These are phyloP conservation scores for Charanyca ferruginea DNA, from an alignment of 2,888 invertebrate genomes.

Conservation along the genomic window DNA sequence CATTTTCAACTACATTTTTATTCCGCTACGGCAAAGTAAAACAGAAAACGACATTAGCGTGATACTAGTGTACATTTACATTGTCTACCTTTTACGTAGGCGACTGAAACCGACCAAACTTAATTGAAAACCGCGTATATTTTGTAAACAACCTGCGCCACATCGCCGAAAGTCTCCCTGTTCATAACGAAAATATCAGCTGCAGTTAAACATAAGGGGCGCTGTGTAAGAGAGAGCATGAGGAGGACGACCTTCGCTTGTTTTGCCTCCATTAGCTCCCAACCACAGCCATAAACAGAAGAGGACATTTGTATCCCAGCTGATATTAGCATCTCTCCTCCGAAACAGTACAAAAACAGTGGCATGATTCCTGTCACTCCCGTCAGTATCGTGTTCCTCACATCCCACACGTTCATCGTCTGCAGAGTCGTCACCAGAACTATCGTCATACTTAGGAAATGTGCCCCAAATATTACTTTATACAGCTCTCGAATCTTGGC, in stretches of 20 bases:
- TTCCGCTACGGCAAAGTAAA: conserved; percentile 4
- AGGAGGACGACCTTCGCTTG: conserved; percentile 72
- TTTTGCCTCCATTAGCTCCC: conserved; percentile 76
- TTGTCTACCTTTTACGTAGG: conserved; percentile 11
- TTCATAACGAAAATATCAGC: conserved; percentile 78
- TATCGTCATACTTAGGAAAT: conserved; percentile 78
- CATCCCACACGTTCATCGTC: conserved; percentile 77
- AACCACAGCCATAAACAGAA: conserved; percentile 75
- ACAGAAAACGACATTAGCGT: conserved; percentile 18
- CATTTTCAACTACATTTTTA: neutral
- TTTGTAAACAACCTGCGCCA: conserved; percentile 79
- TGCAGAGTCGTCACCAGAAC: conserved; percentile 79
- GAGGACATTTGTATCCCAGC: conserved; percentile 72
- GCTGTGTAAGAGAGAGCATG: conserved; percentile 74
- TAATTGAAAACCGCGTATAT: conserved; percentile 81
- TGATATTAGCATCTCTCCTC: conserved; percentile 76
- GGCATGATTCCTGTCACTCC: conserved; percentile 77
- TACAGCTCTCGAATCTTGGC: conserved; percentile 72
- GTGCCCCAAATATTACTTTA: conserved; percentile 74
- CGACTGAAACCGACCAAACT: conserved; percentile 30
- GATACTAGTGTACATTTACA: conserved; percentile 16
- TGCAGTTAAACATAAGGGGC: conserved; percentile 74
- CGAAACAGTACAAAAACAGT: conserved; percentile 79
- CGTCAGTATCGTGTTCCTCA: conserved; percentile 76
- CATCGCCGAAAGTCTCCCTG: conserved; percentile 77